A percentile compares a stretch with the other conserved stretches of the same genome.
Conservation (phyloP, 1,140 invertebrate species). For the Bathynomus jamesi region DNA sequence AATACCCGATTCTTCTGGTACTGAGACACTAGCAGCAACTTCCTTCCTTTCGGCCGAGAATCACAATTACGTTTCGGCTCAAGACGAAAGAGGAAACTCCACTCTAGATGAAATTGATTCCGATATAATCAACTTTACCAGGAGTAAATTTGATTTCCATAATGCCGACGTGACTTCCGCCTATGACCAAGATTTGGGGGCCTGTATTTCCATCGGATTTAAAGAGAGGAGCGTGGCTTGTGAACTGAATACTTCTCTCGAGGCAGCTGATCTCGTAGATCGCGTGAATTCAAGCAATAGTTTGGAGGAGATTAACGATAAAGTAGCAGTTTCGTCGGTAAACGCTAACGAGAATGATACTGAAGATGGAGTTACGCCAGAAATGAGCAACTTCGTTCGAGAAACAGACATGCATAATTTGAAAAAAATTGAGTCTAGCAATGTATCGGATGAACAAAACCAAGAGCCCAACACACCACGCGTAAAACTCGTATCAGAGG, state of each 20-base stretch:
- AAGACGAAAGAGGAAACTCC: too few relatives aligned
- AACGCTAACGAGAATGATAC: background rate
- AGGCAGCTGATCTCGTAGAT: background rate
- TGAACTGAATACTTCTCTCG: background rate
- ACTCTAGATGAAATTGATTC: background rate
- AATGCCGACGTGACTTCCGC: conserved; percentile 14
- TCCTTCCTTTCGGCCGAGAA: too few relatives aligned
- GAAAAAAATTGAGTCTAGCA: background rate
- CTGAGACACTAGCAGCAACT: too few relatives aligned
- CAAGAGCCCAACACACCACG: background rate
- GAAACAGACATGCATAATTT: too few relatives aligned
- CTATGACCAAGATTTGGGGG: conserved; percentile 17
- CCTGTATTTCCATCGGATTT: conserved; percentile 16
- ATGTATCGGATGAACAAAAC: background rate
- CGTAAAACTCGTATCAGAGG: background rate
- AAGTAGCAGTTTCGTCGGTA: background rate
- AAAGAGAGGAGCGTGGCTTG: background rate
- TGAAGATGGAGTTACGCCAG: background rate
- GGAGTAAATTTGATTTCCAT: background rate
- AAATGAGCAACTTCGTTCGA: background rate
- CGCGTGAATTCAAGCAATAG: background rate
- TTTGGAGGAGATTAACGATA: background rate
- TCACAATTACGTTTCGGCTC: too few relatives aligned
- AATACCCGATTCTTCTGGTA: too few relatives aligned
- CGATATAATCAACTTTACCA: background rate